Evolutionary conservation across 1,140 invertebrate genomes (phyloP), one percentile per base, ranked within the genome.

Genomic region (Stegodyphus mimosarum): DNA sequence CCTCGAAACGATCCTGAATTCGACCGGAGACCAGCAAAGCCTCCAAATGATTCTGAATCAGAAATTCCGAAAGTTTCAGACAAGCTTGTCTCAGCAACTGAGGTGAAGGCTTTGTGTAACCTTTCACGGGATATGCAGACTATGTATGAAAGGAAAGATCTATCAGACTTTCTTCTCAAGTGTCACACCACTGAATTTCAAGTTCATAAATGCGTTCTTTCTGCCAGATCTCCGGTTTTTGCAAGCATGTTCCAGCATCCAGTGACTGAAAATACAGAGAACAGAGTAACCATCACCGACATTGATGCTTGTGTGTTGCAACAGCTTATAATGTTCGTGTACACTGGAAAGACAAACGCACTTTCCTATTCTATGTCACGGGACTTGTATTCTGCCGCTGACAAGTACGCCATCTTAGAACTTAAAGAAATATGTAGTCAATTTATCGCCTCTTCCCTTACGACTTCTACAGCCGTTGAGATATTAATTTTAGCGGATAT

Each of bases 171-270:
- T 49, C 52, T 52, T 33, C 6, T 83, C 13, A 66, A 87, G 52
- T 89, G 87, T 33, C 71, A 83, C 13, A 76, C 49, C 64, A 74
- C 86, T 13, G 87, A 89, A 72, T 74, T 91, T 10, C 74, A 77
- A n/a, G 90, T 87, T 55, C 90, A 90, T 75, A 89, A 89, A 66
- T 83, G 87, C 18, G 88, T 91, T 13, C 75, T 91, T 13, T 87
- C 88, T 0, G 88, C 90, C 51, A 88, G 90, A 9, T 91, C 90
- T 18, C 89, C 89, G 10, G 89, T 91, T 10, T 91, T 91, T 76
- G 71, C 78, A 13, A 89, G 88, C 11, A 91, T 91, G 90, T 87
- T 91, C 17, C 87, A 88, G 52, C 81, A 87, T 15, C 87, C 89
- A 49, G 88, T 88, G 17, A 86, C 70, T 18, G 87, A 87, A 64